Conservation (phyloP, 2,888 invertebrate genomes). For the Calephelis perditalis region DNA sequence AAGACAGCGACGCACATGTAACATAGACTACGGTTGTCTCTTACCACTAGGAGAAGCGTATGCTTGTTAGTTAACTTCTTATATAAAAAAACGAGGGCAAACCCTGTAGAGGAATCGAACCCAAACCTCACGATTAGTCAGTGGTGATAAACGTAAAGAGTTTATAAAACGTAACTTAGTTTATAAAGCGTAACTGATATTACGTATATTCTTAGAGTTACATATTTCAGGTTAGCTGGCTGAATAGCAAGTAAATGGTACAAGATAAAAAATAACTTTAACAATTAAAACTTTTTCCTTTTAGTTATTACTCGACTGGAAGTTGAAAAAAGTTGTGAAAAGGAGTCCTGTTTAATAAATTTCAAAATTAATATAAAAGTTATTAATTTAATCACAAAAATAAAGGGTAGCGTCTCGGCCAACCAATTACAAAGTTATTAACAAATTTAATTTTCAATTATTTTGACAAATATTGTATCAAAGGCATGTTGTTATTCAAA, state of each 20-base stretch:
- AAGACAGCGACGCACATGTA: no score
- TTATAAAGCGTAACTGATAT: no score
- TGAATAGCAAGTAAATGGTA: neutral
- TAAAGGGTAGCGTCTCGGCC: neutral
- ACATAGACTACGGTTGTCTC: no score
- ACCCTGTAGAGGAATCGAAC: no score
- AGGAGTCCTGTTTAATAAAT: conserved; percentile 6
- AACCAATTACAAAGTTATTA: conserved; percentile 9
- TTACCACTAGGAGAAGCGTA: no score
- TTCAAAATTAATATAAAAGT: neutral
- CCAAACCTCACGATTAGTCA: no score
- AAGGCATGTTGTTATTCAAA: neutral
- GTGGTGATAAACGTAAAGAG: no score
- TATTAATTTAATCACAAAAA: conserved; percentile 10
- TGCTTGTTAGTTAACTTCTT: no score
- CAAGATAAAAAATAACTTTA: neutral
- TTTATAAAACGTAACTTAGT: no score
- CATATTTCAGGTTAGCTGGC: no score
- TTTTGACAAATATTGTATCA: conserved; percentile 1
- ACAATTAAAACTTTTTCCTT: conserved; percentile 2
- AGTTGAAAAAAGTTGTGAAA: neutral
- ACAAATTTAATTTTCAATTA: conserved; percentile 6
- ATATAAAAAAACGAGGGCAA: no score
- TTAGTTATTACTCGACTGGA: neutral
- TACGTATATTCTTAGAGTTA: no score